Base-by-base conservation (phyloP, 2,888 invertebrate genomes). In the Caenorhabditis afra region DNA sequence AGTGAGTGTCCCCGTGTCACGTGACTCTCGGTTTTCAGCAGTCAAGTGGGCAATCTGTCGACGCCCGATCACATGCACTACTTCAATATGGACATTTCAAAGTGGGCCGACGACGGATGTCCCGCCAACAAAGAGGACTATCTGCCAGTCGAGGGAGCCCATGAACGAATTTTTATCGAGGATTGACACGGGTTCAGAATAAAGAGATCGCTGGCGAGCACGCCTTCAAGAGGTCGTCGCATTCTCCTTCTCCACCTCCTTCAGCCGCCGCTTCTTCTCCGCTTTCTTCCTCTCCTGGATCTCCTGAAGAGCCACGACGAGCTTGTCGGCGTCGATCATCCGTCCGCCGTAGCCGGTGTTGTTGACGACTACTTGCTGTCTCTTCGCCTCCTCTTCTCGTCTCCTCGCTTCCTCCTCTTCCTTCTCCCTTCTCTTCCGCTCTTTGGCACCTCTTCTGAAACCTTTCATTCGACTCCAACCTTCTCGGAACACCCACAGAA, bases 291-390 rank as follows among this genome's bases (percentile, higher is more conserved):
- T 39, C 39, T 81, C 76, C 35, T 74, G 79, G 47, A 74, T 75
- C 49, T 78, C 77, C 47, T 78, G 55, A 11, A 81, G 47, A 8
- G 81, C 83, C 11, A 61, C 64, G 0, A 84, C 81, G 22, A 84
- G 44, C 37, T 82, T 79, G 39, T 82, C 81, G 10, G 84, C 81
- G 45, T 84, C 84, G 29, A 84, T 84, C 75, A 84, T 73, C 44
- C 80, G 55, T 20, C 68, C 75, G 11, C 59, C 49, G 44, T 62
- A 55, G 45, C 71, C 66, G n/a, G 52, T 53, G 18, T 39, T 64
- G 18, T 62, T 65, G 44, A 50, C 59, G 14, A 55, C 23, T 1
- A 65, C 62, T 55, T 75, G 71, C 52, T 62, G 47, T 29, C 66
- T 45, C 14, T 8, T 1, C 18, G 52, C 20, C 12, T 64, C 55